Percentiles rank a stretch among this genome's conserved stretches.
Evolutionary conservation across 30 jellyfish, hydroid and myxozoan genomes (phyloP).

Genomic region (Cassiopea xamachana): DNA sequence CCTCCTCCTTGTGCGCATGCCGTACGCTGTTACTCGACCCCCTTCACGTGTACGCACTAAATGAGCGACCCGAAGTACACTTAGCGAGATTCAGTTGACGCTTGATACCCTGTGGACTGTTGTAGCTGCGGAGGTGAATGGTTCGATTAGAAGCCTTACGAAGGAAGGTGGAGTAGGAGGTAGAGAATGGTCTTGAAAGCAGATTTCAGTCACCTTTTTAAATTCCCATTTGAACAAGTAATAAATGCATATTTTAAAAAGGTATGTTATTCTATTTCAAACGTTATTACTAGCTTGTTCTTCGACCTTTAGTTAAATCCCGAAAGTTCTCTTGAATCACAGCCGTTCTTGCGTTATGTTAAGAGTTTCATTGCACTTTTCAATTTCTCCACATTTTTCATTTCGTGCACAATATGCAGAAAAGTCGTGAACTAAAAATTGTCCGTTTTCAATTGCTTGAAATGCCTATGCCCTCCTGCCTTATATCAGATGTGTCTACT

Average conservation of each 20-base stretch:
- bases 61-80: background rate
- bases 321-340: too few relatives aligned
- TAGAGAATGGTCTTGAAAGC: conserved; percentile 47
- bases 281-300: background rate
- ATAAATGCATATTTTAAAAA: conserved; percentile 57
- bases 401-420: too few relatives aligned
- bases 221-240: conserved; percentile 43
- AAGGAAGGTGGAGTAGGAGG: background rate
- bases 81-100: background rate
- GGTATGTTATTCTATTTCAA: conserved; percentile 9
- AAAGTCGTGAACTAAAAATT: too few relatives aligned
- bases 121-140: background rate
- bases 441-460: too few relatives aligned
- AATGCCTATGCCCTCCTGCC: too few relatives aligned
- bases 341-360: too few relatives aligned
- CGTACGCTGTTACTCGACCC: too few relatives aligned
- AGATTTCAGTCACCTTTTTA: conserved; percentile 53
- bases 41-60: too few relatives aligned
- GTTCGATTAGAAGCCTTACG: background rate
- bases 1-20: too few relatives aligned
- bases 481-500: too few relatives aligned
- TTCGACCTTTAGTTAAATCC: background rate
- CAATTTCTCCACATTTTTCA: too few relatives aligned
- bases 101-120: background rate
- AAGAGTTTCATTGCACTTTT: too few relatives aligned